Base-by-base conservation (phyloP, 1,140 invertebrate genomes). In the Prorops nasuta region DNA sequence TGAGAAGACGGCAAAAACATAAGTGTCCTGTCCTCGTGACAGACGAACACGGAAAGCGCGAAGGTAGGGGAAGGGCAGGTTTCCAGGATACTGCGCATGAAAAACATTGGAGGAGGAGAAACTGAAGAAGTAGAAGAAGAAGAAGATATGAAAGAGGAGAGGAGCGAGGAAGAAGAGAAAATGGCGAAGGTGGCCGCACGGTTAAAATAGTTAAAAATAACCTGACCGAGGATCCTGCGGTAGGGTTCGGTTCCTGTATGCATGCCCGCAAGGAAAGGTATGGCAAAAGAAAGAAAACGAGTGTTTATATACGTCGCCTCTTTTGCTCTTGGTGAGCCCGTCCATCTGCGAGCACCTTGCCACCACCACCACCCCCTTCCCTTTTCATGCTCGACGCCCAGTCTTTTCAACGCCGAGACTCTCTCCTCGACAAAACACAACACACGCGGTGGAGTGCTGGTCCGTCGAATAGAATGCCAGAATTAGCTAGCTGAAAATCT, bases 141-240 rank as follows among this genome's bases (percentile, higher is more conserved):
- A 28, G 37, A 38, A 40, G 21, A 10, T 2, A 21, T 42, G 31
- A 37, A 42, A 1, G 21, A 38, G 21, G 17, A 16, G n/a, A 41
- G 31, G 18, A 12, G 20, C n/a, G 24, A 19, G 18, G 24, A 17
- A 31, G 15, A 31, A 45, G 36, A 34, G 19, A 38, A 31, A 21
- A 38, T 31, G 44, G 43, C 41, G 52, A 55, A 61, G 48, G 48
- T 51, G 40, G 49, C 31, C 46, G 45, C 42, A 34, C 32, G 38
- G 47, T 50, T 56, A 34, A 44, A 59, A 59, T 56, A 59, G 56
- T 63, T 62, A 63, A 62, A 63, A 62, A 61, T 63, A 63, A 51
- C 58, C 58, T 35, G 58, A 44, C 35, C 49, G 41, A 56, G 56
- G 49, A 47, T 59, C 56, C 61, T 63, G 56, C 44, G 47, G 15